Evolutionary conservation across 2,113 vertebrate genomes (phyloP).

Genomic region (Ancistrus triradiatus): DNA sequence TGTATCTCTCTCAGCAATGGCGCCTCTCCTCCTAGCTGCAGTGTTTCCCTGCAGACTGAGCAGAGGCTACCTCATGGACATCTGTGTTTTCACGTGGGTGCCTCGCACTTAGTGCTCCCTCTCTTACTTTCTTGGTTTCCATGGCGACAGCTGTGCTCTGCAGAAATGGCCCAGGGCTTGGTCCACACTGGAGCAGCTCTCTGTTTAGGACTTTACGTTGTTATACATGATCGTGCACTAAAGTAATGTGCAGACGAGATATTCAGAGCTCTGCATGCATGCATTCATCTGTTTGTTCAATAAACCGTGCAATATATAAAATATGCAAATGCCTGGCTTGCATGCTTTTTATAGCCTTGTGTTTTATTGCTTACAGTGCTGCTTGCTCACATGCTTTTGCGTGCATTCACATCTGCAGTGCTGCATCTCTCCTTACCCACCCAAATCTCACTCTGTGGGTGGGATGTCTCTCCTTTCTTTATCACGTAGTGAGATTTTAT

Average conservation of each 20-base stretch:
- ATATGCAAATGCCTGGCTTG: slow-evolving; percentile 7
- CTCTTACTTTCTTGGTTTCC: slow-evolving; percentile 57
- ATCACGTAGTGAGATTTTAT: slow-evolving; percentile 28
- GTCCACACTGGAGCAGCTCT: slow-evolving; percentile 61
- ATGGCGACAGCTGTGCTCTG: slow-evolving; percentile 72
- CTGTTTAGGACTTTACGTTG: slow-evolving; percentile 53
- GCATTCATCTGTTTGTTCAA: not conserved
- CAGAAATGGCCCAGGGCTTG: slow-evolving; percentile 64
- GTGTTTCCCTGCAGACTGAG: slow-evolving; percentile 65
- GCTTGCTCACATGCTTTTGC: not conserved
- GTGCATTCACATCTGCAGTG: slow-evolving; percentile 8
- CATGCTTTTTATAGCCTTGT: not conserved
- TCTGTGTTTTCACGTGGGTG: slow-evolving; percentile 51
- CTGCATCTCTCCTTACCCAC: slow-evolving; percentile 9
- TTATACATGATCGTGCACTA: not conserved
- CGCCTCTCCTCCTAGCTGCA: slow-evolving; percentile 50
- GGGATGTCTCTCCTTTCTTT: slow-evolving; percentile 17
- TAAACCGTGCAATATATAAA: too few relatives aligned
- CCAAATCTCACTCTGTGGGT: slow-evolving; percentile 19
- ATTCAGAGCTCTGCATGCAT: not conserved
- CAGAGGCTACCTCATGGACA: slow-evolving; percentile 58
- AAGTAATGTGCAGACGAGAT: not conserved
- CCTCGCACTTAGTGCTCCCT: slow-evolving; percentile 17
- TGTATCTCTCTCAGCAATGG: too few relatives aligned
- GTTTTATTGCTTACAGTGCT: not conserved